Percentiles rank a stretch among this genome's conserved stretches.
Evolutionary conservation across 2,797 vertebrate genomes (phyloP).

Genomic region (Myotis findleyi): DNA sequence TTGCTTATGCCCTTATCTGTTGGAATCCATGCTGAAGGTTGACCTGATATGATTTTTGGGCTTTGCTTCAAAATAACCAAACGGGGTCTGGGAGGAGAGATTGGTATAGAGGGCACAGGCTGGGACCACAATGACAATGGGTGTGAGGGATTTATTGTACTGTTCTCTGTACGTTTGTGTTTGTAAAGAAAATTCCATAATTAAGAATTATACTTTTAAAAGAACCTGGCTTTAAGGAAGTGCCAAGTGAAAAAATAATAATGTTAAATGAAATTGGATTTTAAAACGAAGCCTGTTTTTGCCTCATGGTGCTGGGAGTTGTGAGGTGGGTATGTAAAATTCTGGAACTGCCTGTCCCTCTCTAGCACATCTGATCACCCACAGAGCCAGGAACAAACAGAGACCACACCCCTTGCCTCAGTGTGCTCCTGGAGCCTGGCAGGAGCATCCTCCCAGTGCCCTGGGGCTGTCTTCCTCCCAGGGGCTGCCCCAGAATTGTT

Average conservation of each 20-base stretch:
- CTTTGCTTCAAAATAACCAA: neutral
- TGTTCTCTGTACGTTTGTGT: neutral
- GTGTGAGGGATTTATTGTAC: neutral
- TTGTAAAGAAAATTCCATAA: neutral
- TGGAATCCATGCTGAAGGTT: neutral
- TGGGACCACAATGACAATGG: neutral
- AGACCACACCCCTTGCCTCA: neutral
- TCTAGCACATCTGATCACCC: neutral
- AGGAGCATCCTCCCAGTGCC: neutral
- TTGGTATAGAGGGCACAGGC: neutral
- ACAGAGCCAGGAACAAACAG: neutral
- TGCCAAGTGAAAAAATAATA: neutral
- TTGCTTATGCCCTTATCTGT: neutral
- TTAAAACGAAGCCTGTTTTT: neutral
- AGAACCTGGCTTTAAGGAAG: neutral
- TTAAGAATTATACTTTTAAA: neutral
- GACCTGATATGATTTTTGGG: neutral
- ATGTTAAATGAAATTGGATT: conserved; percentile 8
- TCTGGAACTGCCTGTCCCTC: too few species aligned
- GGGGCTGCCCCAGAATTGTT: neutral
- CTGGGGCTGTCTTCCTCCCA: neutral
- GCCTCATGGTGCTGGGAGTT: neutral
- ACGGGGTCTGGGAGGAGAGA: neutral
- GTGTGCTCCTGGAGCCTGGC: neutral
- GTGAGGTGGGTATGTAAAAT: neutral